These are phyloP conservation scores for Macquaria ambigua DNA, from an alignment of 2,113 vertebrate genomes.

Conservation along the genomic window DNA sequence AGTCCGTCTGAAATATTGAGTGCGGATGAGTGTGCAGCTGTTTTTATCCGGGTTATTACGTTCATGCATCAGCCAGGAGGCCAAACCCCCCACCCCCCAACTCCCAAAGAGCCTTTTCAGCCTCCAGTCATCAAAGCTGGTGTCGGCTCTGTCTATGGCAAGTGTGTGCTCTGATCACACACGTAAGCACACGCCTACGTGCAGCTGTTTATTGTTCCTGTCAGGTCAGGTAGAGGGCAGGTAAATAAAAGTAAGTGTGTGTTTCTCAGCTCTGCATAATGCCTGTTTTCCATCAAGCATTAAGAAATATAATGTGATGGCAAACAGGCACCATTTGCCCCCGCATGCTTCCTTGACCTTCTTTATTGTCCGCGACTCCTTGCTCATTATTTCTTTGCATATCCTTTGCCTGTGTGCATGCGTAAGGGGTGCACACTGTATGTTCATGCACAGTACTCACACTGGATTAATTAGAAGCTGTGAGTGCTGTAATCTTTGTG, in stretches of 20 bases:
- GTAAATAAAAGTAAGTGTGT: slow-evolving; percentile 29
- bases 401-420: neutral
- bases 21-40: neutral
- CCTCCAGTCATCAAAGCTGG: slow-evolving; percentile 39
- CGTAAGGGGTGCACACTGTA: neutral
- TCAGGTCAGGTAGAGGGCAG: slow-evolving; percentile 32
- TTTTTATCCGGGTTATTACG: slow-evolving; percentile 35
- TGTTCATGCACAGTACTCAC: neutral
- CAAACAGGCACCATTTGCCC: slow-evolving; percentile 19
- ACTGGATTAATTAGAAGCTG: slow-evolving; percentile 3
- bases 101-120: slow-evolving; percentile 36
- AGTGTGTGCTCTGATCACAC: slow-evolving; percentile 31
- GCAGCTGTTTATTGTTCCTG: slow-evolving; percentile 39
- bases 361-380: neutral
- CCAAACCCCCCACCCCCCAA: neutral
- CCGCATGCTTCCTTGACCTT: neutral
- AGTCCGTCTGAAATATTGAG: slow-evolving; percentile 28
- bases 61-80: slow-evolving; percentile 16
- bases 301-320: slow-evolving; percentile 25
- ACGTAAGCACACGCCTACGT: slow-evolving; percentile 16
- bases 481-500: slow-evolving; percentile 3
- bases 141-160: slow-evolving; percentile 24
- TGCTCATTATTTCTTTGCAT: slow-evolving; percentile 22
- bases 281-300: neutral
- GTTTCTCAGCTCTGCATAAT: slow-evolving; percentile 28